These are phyloP conservation scores for Actinostola sp. DNA, from an alignment of 92 coral and sea anemone genomes.

Conservation along the genomic window DNA sequence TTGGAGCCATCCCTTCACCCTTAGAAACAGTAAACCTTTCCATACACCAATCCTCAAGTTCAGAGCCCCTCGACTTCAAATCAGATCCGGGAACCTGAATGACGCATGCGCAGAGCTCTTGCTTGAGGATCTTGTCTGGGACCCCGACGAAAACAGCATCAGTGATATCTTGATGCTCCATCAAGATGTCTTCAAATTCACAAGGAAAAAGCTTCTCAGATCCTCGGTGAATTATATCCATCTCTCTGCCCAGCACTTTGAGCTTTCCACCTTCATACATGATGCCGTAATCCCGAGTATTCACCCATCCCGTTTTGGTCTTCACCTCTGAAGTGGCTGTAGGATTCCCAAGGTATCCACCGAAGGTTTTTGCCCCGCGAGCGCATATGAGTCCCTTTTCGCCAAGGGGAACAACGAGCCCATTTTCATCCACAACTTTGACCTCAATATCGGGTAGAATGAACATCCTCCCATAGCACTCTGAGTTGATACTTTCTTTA, in stretches of 20 bases:
- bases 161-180: conserved; percentile 7
- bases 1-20: conserved; percentile 12
- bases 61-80: conserved; percentile 4
- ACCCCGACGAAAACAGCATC: conserved; percentile 25
- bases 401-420: conserved; percentile 31
- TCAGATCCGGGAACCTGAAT: conserved; percentile 28
- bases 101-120: conserved; percentile 55
- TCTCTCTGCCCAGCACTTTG: conserved; percentile 18
- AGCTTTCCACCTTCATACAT: conserved; percentile 15
- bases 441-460: conserved; percentile 28
- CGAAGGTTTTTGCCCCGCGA: conserved; percentile 22
- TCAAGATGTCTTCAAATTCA: conserved; percentile 13
- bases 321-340: conserved; percentile 16
- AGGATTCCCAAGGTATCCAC: conserved; percentile 23
- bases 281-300: conserved; percentile 32
- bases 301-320: conserved; percentile 22
- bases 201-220: not conserved
- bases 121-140: conserved; percentile 19
- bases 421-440: conserved; percentile 26
- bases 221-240: conserved; percentile 1
- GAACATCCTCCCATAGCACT: conserved; percentile 33
- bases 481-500: conserved; percentile 9
- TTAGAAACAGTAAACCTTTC: not conserved
- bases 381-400: conserved; percentile 19
- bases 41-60: conserved; percentile 31